Evolutionary conservation across 2,797 vertebrate genomes (phyloP), one percentile per base, ranked within the genome.

Genomic region (Cetoscarus ocellatus): DNA sequence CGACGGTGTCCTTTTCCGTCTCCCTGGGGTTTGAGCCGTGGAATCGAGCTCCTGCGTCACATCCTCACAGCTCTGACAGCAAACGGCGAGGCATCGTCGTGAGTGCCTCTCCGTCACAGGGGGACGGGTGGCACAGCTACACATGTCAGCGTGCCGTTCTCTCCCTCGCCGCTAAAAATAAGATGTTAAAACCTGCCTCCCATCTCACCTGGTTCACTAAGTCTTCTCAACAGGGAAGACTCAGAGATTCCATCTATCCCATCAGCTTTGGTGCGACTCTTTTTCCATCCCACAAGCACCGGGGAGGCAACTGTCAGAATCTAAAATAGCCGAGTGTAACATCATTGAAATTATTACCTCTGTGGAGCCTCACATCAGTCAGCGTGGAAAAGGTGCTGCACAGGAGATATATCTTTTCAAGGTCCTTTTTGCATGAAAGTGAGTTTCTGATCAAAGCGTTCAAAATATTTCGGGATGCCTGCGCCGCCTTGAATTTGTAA

Each of bases 151-250:
- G 8, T 10, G 62, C 47, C 15, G 56, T 40, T 73, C 67, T 63
- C 69, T 62, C 47, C 7, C 70, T 64, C 57, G n/a, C 19, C 15
- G 70, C 88, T 92, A 91, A 92, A 94, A 94, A 94, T 92, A 94
- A 90, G 87, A 93, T 84, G 79, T 88, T 75, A 85, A 91, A 85
- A 62, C 60, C 71, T 60, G 83, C 70, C 72, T 83, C 79, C 80
- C 75, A 68, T 77, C 79, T 77, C 75, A 70, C 71, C 75, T 67
- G 48, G 49, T 79, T 88, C 81, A 74, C 73, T 83, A 86, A 86
- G 79, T 82, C 71, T 42, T 82, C 91, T 82, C 79, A 80, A 81
- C 69, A 56, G 77, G 75, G 77, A 27, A 87, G 60, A 79, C 68
- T 70, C 66, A 78, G 70, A 87, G 78, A 85, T 76, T 80, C 67